These are phyloP conservation scores for Eutolmus rufibarbis DNA, from an alignment of 2,888 invertebrate species.

Conservation along the genomic window DNA sequence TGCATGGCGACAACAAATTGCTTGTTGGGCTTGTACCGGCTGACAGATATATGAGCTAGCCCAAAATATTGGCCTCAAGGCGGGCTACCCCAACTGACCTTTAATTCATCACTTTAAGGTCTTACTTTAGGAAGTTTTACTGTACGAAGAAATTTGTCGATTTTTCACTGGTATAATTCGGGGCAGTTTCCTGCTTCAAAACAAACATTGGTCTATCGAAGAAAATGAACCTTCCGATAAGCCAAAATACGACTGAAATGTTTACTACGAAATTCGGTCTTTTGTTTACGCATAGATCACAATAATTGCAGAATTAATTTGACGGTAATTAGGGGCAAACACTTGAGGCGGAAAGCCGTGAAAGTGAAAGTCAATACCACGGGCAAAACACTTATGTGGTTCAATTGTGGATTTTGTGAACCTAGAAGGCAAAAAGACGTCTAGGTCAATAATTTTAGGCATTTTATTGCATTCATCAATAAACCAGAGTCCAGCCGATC, in stretches of 20 bases:
- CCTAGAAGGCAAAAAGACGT: background rate
- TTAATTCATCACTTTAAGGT: background rate
- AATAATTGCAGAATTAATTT: slow-evolving; percentile 44
- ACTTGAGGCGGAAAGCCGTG: slow-evolving; percentile 30
- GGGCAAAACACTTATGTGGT: background rate
- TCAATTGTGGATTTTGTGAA: background rate
- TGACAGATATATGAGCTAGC: background rate
- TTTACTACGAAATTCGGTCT: background rate
- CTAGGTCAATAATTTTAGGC: slow-evolving; percentile 1
- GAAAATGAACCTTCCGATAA: background rate
- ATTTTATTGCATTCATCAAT: slow-evolving; percentile 7
- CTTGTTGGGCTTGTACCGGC: background rate
- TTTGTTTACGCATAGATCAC: slow-evolving; percentile 44
- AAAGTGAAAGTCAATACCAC: background rate
- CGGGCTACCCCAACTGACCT: background rate
- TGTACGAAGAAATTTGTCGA: background rate
- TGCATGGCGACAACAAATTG: slow-evolving; percentile 17
- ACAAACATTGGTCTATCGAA: background rate
- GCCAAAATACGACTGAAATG: background rate
- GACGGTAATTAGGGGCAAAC: slow-evolving; percentile 44
- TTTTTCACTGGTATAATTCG: background rate
- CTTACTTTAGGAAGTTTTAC: background rate
- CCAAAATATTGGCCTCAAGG: background rate
- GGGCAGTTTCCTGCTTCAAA: background rate
- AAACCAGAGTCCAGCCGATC: background rate